Base-by-base conservation (phyloP, 2,113 vertebrate genomes). In the Malurus melanocephalus region DNA sequence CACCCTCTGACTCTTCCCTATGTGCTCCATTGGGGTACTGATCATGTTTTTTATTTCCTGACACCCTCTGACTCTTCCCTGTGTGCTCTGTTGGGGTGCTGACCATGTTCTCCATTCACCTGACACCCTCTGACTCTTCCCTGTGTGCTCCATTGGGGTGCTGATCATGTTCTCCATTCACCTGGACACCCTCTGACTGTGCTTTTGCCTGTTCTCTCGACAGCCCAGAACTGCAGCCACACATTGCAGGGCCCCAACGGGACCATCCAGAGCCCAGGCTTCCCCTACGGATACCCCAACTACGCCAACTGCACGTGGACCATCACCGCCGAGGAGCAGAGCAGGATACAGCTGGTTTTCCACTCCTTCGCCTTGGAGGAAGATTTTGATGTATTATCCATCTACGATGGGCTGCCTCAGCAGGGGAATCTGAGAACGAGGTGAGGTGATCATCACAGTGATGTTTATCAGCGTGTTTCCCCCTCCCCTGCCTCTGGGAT, bases 251-350 rank as follows among this genome's bases (percentile, higher is more conserved):
- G 97, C 93, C 98, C 98, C 72, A 99, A 99, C 43, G 99, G 99
- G 94, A 99, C 99, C 1, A 98, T 99, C 85, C 99, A 99, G 96
- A 99, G 99, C 94, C 99, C 99, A 3, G 99, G 99, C 83, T 99
- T 99, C 83, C 99, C 99, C 0, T 99, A 99, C 6, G 99, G 99
- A 91, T 99, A 99, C 93, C 99, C 99, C 80, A 99, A 99, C 97
- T 99, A 99, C 32, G 99, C 99, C 97, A 99, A 99, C 98, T 99
- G 99, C 96, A 99, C 99, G 6, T 99, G 99, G 99, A 99, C 98
- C 95, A 98, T 99, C 92, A 98, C 98, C 30, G 98, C 98, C 0
- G 98, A 98, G 66, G 98, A 99, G 93, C 98, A 99, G 96, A 98
- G 99, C 96, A 97, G 99, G 96, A 98, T 99, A 97, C 99, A 99